Base-by-base conservation (phyloP, 2,888 invertebrate species). In the Drosophila sordidula region DNA sequence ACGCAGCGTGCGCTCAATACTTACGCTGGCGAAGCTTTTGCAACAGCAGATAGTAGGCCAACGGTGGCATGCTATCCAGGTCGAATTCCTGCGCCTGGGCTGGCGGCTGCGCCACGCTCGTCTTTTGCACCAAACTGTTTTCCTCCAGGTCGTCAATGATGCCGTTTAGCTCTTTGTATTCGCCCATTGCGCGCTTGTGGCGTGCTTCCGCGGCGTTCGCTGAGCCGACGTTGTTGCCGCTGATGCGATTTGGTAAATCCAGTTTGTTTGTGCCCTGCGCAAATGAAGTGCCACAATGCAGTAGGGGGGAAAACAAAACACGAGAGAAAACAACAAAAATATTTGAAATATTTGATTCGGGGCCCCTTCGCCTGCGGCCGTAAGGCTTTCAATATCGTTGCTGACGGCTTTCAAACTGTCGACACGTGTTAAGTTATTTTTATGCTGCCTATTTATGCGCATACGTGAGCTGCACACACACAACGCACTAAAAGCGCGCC, bases 361-460 rank as follows among this genome's bases (percentile, higher is more conserved):
- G 63, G 63, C 62, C 58, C 46, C 55, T 36, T 34, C 14, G 67
- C 78, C 42, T 61, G 65, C 36, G 75, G 70, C 41, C 55, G 57
- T 54, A 57, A 64, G 65, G 54, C 76, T 70, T 80, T 65, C 66
- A 67, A 72, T 76, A 56, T 50, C 50, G 54, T 47, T 69, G 41
- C 66, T 62, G 72, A 66, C 52, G 74, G 77, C 83, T 70, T 70
- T 76, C 77, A 88, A 86, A 88, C 75, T 88, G 89, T 88, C 89
- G 89, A 89, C 86, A 86, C 89, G 86, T 89, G 89, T 86, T 88
- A 86, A 89, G 89, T 89, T 86, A 89, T 89, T 86, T 89, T 89
- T 88, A 89, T 82, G 76, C 88, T 67, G 89, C 71, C 77, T 81
- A 88, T 89, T 82, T 89, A 89, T 89, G 86, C 83, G 68, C 62